phyloP scores from a whole-genome alignment of 2,888 invertebrate genomes.

The Cryptocephalus primarius region DNA sequence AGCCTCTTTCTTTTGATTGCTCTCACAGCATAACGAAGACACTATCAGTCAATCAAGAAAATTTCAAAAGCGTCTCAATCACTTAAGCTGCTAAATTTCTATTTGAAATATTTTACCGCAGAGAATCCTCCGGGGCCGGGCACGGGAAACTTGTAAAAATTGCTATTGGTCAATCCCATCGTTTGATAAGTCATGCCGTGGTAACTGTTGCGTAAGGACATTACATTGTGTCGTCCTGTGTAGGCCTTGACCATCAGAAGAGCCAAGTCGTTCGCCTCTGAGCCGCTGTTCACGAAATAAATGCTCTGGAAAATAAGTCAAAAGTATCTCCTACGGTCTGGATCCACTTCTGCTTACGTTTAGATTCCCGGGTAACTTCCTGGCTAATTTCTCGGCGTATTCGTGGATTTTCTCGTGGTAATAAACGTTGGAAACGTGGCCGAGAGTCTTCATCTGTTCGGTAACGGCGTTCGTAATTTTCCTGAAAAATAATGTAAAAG shows the following conservation, averaged over 20 bases:
- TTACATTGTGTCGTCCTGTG: conserved; percentile 74
- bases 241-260: conserved; percentile 74
- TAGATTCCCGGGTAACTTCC: conserved; percentile 74
- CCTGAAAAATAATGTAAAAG: conserved; percentile 40
- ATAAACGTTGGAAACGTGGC: conserved; percentile 91
- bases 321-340: background rate
- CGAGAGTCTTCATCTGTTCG: conserved; percentile 69
- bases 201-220: conserved; percentile 81
- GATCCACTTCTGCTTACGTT: conserved; percentile 44
- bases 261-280: conserved; percentile 95
- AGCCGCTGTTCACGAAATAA: conserved; percentile 92
- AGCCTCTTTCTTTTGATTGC: too few relatives aligned
- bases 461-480: conserved; percentile 71
- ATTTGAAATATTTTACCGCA: conserved; percentile 49
- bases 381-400: conserved; percentile 71
- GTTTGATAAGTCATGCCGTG: conserved; percentile 84
- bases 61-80: too few relatives aligned
- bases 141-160: conserved; percentile 67
- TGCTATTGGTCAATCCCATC: conserved; percentile 67
- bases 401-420: conserved; percentile 83
- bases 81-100: too few relatives aligned
- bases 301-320: conserved; percentile 51
- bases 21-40: too few relatives aligned
- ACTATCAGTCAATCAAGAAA: too few relatives aligned
- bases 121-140: conserved; percentile 61